phyloP scores from a whole-genome alignment of 1,140 invertebrate genomes.

The Drosophila ercepeae region DNA sequence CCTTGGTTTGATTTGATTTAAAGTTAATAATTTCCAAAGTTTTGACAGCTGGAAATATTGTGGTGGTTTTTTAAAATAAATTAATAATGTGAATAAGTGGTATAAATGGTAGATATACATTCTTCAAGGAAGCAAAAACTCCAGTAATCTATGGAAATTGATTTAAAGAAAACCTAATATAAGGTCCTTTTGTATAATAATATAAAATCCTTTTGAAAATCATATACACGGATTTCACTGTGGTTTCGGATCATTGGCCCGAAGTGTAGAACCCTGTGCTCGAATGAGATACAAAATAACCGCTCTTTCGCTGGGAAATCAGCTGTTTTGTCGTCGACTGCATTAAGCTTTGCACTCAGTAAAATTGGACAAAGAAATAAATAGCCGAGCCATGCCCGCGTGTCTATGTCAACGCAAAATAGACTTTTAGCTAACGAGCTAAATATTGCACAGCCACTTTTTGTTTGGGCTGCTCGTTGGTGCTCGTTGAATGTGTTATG shows the following conservation, averaged over 20 bases:
- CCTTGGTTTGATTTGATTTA: not conserved
- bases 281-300: not conserved
- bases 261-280: slow-evolving; percentile 37
- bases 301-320: slow-evolving; percentile 4
- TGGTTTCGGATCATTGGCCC: slow-evolving; percentile 43
- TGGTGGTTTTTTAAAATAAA: not conserved
- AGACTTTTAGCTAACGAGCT: slow-evolving; percentile 51
- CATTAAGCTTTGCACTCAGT: slow-evolving; percentile 46
- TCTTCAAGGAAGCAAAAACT: too few species aligned
- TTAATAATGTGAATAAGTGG: not conserved
- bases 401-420: slow-evolving; percentile 54
- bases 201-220: too few species aligned
- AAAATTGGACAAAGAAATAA: slow-evolving; percentile 41
- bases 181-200: too few species aligned
- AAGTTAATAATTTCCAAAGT: slow-evolving; percentile 1
- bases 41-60: not conserved
- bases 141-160: not conserved
- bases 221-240: slow-evolving; percentile 27
- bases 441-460: slow-evolving; percentile 49
- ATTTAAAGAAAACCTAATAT: not conserved
- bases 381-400: slow-evolving; percentile 43
- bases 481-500: slow-evolving; percentile 11
- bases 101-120: too few species aligned
- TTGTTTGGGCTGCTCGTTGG: slow-evolving; percentile 12
- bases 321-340: slow-evolving; percentile 28